Base-by-base conservation (phyloP, 2,888 invertebrate genomes). In the Dastarcus helophoroides region DNA sequence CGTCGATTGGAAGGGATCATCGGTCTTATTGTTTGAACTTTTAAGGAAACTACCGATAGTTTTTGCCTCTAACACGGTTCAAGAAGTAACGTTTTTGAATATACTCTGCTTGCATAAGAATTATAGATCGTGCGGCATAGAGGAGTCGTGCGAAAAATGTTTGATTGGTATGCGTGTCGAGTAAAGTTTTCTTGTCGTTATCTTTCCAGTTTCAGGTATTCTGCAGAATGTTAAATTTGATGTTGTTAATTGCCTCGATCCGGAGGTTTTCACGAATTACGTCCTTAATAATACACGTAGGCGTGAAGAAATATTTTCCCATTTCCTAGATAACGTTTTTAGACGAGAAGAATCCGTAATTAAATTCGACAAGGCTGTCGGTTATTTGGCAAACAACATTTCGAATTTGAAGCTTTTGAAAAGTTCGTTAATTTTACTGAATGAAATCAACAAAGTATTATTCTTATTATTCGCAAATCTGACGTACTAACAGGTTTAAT, bases 31-130 rank as follows among this genome's bases (percentile, higher is more conserved):
- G 32, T 36, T 58, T 14, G 38, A 48, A 22, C 34, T 51, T 12
- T 36, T 58, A 7, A 46, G 41, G 35, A 37, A 36, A 14, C 37
- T 57, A 29, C 56, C 56, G 2, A 33, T 55, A 11, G 39, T 52
- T 15, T 53, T 43, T 33, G 40, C 48, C 27, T 31, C 42, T 21
- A 37, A 41, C 26, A 29, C 40, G 11, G 26, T 46, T 3, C 51
- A 52, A 32, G 46, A 48, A 31, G 33, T 49, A 22, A 37, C 45
- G 15, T 39, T 56, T 4, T 27, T 56, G 9, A 53, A 50, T 40
- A 38, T 59, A 8, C 39, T 50, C 29, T 40, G 52, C 6, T 32
- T 60, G 14, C 46, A 48, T 26, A 45, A 35, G 30, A 54, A 57
- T 40, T 30, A 54, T 14, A n/a, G n/a, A n/a, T n/a, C n/a, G n/a